These are phyloP conservation scores for Buphagus erythrorhynchus DNA, from an alignment of 2,797 vertebrate species.

Conservation along the genomic window DNA sequence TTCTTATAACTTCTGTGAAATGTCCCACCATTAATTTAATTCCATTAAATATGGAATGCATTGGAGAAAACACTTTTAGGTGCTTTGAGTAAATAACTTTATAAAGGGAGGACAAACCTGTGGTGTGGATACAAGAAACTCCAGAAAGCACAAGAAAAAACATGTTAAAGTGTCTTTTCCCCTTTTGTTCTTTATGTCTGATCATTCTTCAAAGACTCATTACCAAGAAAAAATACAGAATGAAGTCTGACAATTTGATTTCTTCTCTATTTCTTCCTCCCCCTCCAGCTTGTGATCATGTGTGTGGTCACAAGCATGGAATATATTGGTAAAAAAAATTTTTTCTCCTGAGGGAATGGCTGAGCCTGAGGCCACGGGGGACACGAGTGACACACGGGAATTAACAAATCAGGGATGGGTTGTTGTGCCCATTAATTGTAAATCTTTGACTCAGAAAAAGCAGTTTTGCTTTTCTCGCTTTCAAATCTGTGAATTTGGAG, in stretches of 20 bases:
- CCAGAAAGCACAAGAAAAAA: neutral
- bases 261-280: neutral
- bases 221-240: neutral
- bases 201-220: neutral
- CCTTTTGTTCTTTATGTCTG: neutral
- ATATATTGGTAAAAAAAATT: neutral
- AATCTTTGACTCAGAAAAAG: neutral
- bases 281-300: neutral
- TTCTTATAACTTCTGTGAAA: neutral
- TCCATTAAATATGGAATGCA: neutral
- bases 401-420: neutral
- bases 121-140: neutral
- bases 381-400: neutral
- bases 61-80: neutral
- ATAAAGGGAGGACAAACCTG: neutral
- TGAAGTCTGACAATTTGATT: neutral
- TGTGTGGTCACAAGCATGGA: neutral
- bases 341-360: neutral
- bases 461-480: neutral
- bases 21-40: neutral
- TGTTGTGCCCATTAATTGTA: neutral
- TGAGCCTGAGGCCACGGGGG: neutral
- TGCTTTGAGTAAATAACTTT: neutral
- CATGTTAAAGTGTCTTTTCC: neutral
- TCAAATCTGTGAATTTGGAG: neutral